These are phyloP conservation scores for Brachylomia viminalis DNA, from an alignment of 2,888 invertebrate genomes.

Conservation along the genomic window DNA sequence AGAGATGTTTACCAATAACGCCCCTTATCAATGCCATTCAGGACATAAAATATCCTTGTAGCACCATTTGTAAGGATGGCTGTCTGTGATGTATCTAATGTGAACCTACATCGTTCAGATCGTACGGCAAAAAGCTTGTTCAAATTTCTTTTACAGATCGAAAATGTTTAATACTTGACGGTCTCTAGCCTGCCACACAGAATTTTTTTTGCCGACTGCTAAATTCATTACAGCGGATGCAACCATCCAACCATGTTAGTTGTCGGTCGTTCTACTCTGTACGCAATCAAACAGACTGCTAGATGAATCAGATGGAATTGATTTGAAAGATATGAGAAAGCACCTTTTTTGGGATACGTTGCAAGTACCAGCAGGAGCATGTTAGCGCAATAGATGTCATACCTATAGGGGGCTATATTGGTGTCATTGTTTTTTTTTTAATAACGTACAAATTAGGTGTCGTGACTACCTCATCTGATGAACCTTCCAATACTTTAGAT, in stretches of 20 bases:
- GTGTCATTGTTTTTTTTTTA: too few species aligned
- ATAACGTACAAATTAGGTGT: background rate
- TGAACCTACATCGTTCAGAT: background rate
- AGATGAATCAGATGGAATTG: background rate
- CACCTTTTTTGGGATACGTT: background rate
- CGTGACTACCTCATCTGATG: background rate
- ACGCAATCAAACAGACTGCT: background rate
- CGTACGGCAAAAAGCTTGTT: background rate
- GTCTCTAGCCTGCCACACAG: background rate
- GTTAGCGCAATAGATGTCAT: background rate
- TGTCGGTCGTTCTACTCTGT: background rate
- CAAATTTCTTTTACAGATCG: background rate
- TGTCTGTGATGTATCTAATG: too few species aligned
- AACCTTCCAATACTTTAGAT: too few species aligned
- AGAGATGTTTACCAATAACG: background rate
- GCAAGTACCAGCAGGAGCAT: background rate
- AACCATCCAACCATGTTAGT: background rate
- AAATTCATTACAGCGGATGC: conserved; percentile 35
- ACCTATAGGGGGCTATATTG: too few species aligned
- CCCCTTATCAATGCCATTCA: background rate
- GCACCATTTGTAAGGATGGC: background rate
- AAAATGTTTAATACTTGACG: background rate
- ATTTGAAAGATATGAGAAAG: background rate
- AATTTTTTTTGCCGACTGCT: conserved; percentile 32
- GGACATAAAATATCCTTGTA: background rate